Conservation (phyloP, 2,888 invertebrate species). For the Brenthis daphne region DNA sequence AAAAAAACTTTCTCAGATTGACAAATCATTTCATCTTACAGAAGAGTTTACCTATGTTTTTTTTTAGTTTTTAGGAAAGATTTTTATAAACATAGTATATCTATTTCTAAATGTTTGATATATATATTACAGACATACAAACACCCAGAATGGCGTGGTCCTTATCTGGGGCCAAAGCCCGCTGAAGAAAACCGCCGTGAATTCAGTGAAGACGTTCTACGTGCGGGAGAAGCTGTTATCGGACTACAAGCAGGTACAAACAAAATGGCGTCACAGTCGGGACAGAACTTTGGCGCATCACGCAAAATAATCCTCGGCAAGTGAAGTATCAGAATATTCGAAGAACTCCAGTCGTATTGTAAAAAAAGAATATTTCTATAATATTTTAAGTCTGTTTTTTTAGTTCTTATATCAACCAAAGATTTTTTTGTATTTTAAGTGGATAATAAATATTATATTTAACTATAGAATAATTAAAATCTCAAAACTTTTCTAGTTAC, state of each 20-base stretch:
- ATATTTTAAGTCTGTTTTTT: slow-evolving; percentile 1
- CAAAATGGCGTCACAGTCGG: slow-evolving; percentile 91
- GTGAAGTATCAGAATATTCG: slow-evolving; percentile 56
- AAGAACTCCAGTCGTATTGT: neutral
- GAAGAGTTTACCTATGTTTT: too few species aligned
- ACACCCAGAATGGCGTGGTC: slow-evolving; percentile 93
- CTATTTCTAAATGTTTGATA: neutral
- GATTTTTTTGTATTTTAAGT: neutral
- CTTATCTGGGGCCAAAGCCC: slow-evolving; percentile 91
- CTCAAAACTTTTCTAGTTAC: too few species aligned
- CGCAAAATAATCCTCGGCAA: slow-evolving; percentile 91
- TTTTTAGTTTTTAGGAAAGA: too few species aligned
- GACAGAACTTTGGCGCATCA: slow-evolving; percentile 93
- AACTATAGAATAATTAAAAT: too few species aligned
- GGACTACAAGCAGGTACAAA: slow-evolving; percentile 94
- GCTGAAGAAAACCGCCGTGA: slow-evolving; percentile 92
- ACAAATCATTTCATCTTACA: neutral
- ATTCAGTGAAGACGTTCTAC: slow-evolving; percentile 90
- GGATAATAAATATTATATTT: too few species aligned
- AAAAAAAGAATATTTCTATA: neutral
- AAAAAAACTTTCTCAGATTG: neutral
- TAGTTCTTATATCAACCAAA: neutral
- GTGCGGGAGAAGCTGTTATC: slow-evolving; percentile 92
- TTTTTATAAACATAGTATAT: too few species aligned
- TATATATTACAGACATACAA: slow-evolving; percentile 84